phyloP scores from a whole-genome alignment of 2,797 vertebrate genomes.

The Sebastes matsubarae region DNA sequence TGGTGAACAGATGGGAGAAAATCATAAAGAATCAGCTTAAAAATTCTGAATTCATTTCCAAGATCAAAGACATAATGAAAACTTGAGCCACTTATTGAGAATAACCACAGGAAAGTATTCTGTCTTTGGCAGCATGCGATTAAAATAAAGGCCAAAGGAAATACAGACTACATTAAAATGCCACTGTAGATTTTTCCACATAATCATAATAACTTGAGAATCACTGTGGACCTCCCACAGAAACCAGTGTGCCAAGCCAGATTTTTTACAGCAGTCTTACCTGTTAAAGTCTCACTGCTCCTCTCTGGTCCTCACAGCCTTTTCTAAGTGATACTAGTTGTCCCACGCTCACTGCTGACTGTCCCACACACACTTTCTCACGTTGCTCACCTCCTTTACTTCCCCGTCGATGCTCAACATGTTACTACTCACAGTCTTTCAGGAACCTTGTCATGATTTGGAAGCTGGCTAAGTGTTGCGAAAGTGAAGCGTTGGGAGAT shows the following conservation, averaged over 20 bases:
- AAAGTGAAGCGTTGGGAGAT: constrained; percentile 73
- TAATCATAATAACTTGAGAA: constrained; percentile 67
- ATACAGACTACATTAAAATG: constrained; percentile 73
- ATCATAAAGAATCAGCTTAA: constrained; percentile 52
- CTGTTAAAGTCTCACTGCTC: constrained; percentile 51
- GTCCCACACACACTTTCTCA: constrained; percentile 43
- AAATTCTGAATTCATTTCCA: constrained; percentile 56
- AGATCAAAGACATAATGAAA: constrained; percentile 66
- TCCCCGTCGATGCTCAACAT: constrained; percentile 40
- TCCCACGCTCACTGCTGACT: constrained; percentile 29
- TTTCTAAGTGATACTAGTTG: constrained; percentile 45
- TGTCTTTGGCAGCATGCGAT: constrained; percentile 72
- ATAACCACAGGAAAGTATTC: constrained; percentile 77
- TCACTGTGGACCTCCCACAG: constrained; percentile 75
- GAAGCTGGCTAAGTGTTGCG: constrained; percentile 64
- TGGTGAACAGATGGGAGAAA: constrained; percentile 52
- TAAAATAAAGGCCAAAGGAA: constrained; percentile 71
- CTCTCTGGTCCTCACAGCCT: constrained; percentile 41
- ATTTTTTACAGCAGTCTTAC: constrained; percentile 65
- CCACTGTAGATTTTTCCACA: constrained; percentile 75
- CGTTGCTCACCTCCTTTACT: constrained; percentile 39
- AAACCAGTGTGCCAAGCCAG: constrained; percentile 42
- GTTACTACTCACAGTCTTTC: constrained; percentile 46
- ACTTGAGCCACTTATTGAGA: constrained; percentile 64
- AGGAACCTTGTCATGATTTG: constrained; percentile 61